Evolutionary conservation across 2,113 vertebrate genomes (phyloP).

Genomic region (Madoqua kirkii): DNA sequence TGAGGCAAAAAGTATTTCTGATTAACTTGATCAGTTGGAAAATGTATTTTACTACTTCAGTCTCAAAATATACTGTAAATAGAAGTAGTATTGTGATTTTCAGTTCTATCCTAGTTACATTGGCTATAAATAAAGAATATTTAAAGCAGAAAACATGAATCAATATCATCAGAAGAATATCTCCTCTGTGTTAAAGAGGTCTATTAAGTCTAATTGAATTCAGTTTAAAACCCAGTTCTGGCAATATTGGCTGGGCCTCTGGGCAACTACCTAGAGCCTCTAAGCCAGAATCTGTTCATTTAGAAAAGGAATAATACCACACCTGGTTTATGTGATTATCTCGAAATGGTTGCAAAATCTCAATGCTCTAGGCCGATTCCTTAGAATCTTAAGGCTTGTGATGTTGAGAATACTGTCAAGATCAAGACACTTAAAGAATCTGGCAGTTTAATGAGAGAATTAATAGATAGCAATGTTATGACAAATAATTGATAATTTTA

Average conservation of each 20-base stretch:
- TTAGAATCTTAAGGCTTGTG: background rate
- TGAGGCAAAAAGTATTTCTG: slow-evolving; percentile 20
- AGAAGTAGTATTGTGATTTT: background rate
- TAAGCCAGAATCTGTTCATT: background rate
- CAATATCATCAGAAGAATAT: background rate
- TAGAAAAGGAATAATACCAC: background rate
- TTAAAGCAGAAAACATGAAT: background rate
- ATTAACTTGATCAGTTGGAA: background rate
- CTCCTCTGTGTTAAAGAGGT: background rate
- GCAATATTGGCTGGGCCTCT: background rate
- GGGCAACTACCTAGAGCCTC: background rate
- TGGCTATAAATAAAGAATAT: background rate
- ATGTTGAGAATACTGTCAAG: background rate
- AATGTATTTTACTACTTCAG: background rate
- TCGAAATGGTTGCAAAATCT: background rate
- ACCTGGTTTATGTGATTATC: background rate
- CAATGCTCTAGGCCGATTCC: background rate
- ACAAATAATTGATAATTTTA: background rate
- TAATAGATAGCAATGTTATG: background rate
- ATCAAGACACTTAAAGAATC: background rate
- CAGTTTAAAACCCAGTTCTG: background rate
- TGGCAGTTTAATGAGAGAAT: background rate
- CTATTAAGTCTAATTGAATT: background rate
- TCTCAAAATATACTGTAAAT: background rate
- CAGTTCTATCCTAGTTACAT: background rate